These are phyloP conservation scores for Callinectes sapidus DNA, from an alignment of 2,888 invertebrate species.

Conservation along the genomic window DNA sequence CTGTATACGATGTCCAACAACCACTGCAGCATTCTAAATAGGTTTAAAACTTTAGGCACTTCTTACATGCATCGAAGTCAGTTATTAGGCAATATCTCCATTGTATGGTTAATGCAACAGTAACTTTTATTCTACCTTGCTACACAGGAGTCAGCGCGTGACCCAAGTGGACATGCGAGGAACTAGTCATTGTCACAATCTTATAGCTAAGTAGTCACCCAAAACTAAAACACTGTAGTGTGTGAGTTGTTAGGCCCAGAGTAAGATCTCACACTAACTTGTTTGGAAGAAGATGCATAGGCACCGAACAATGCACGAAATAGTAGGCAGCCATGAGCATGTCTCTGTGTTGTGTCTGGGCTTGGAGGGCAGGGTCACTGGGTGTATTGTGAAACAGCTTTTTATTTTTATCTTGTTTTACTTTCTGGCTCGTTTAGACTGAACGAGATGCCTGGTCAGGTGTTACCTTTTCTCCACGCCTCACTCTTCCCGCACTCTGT, in stretches of 20 bases:
- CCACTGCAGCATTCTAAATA: slow-evolving; percentile 1
- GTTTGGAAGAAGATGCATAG: not conserved
- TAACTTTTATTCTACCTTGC: not conserved
- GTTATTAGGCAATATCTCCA: slow-evolving; percentile 23
- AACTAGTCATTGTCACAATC: slow-evolving; percentile 31
- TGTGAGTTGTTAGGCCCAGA: slow-evolving; percentile 9
- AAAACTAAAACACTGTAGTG: slow-evolving; percentile 19
- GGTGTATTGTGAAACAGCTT: slow-evolving; percentile 6
- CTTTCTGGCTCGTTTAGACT: not conserved
- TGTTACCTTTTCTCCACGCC: not conserved
- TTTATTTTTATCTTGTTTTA: not conserved
- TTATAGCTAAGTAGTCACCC: slow-evolving; percentile 13
- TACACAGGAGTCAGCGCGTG: slow-evolving; percentile 17
- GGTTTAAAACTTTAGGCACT: slow-evolving; percentile 7
- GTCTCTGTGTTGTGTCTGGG: not conserved
- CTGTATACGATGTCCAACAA: slow-evolving; percentile 35
- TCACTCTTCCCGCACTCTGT: slow-evolving; percentile 17
- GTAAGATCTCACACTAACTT: not conserved
- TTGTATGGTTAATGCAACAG: not conserved
- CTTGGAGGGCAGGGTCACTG: not conserved
- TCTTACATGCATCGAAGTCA: slow-evolving; percentile 31
- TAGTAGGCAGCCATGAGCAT: not conserved
- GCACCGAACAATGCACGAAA: slow-evolving; percentile 3
- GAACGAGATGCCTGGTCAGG: not conserved
- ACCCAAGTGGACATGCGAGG: not conserved